Conservation (phyloP, 2,113 vertebrate genomes). For the Hiodon tergisus region DNA sequence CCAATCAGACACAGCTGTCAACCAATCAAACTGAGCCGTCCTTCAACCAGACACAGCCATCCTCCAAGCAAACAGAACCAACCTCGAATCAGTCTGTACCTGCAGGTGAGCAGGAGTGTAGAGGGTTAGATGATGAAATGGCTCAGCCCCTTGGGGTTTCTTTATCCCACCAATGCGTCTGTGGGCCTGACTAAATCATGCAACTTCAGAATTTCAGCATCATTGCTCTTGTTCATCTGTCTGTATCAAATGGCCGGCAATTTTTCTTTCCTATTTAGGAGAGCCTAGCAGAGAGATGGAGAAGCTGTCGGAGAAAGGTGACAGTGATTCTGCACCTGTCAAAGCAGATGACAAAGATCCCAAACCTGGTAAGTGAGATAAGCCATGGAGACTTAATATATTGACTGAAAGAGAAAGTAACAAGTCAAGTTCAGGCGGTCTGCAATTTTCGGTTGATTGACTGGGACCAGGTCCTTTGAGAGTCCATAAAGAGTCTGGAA, state of each 20-base stretch:
- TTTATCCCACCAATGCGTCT: no score
- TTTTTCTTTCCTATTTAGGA: constrained; percentile 47
- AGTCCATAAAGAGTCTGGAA: no score
- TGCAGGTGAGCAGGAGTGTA: neutral
- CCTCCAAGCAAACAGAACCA: constrained; percentile 12
- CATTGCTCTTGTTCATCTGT: neutral
- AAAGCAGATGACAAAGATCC: constrained; percentile 70
- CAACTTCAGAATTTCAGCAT: neutral
- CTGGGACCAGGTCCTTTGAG: no score
- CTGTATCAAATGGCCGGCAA: neutral
- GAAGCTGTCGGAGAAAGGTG: constrained; percentile 65
- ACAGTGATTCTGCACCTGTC: constrained; percentile 50
- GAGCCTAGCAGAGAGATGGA: constrained; percentile 67
- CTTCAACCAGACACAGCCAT: constrained; percentile 43
- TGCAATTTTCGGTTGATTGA: no score
- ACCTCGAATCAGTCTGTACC: constrained; percentile 1
- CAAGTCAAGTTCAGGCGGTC: no score
- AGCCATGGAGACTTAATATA: neutral
- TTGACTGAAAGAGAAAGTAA: neutral
- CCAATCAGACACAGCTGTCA: constrained; percentile 43
- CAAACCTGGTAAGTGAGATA: constrained; percentile 66
- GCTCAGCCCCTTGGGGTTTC: no score
- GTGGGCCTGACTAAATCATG: no score
- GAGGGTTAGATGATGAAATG: neutral
- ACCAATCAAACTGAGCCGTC: constrained; percentile 47